Evolutionary conservation across 1,140 invertebrate species (phyloP).

Genomic region (Gryon sp.): DNA sequence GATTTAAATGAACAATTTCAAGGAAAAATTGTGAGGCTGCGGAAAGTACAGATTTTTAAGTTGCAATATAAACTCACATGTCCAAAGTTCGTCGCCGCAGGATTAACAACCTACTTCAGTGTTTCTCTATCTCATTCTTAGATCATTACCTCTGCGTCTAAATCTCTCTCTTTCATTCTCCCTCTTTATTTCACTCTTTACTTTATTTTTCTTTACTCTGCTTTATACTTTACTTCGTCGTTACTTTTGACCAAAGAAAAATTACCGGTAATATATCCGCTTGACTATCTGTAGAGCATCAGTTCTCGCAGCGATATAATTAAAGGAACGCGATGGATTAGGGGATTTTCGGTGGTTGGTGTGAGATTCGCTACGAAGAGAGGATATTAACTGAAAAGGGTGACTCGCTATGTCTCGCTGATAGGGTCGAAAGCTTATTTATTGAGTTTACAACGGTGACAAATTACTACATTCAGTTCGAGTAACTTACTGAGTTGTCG

Average conservation of each 20-base stretch:
- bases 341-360: constrained; percentile 59
- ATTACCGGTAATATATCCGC: constrained; percentile 62
- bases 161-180: too few relatives aligned
- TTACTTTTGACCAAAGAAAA: constrained; percentile 54
- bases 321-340: constrained; percentile 65
- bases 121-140: constrained; percentile 26
- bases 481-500: constrained; percentile 17
- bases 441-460: constrained; percentile 53
- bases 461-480: constrained; percentile 35
- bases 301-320: constrained; percentile 65
- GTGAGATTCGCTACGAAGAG: constrained; percentile 17
- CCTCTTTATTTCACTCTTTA: too few relatives aligned
- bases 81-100: constrained; percentile 55
- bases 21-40: constrained; percentile 15
- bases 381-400: constrained; percentile 61
- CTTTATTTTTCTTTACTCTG: too few relatives aligned
- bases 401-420: constrained; percentile 44
- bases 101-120: constrained; percentile 45
- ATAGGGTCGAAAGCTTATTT: constrained; percentile 59
- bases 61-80: constrained; percentile 44
- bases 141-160: background rate
- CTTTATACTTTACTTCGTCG: background rate
- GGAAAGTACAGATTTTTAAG: constrained; percentile 12
- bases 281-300: constrained; percentile 61
- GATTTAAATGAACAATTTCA: background rate